A percentile compares a stretch with the other conserved stretches of the same genome.
These are phyloP conservation scores for Sebastiscus albofasciatus DNA, from an alignment of 2,797 vertebrate genomes.

Conservation along the genomic window DNA sequence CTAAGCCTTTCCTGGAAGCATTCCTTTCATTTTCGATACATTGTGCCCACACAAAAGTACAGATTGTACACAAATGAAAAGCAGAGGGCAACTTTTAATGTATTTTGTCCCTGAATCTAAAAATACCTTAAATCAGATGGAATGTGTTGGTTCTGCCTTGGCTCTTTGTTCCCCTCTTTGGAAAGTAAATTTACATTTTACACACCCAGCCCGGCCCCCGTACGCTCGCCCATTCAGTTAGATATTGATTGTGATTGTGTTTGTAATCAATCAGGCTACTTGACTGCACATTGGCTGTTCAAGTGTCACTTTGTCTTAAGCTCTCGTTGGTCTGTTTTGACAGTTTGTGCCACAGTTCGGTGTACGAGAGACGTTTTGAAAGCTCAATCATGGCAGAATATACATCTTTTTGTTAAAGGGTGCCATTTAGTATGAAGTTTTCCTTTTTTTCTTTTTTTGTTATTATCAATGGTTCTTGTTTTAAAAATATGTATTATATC, in stretches of 20 bases:
- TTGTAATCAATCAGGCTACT: constrained; percentile 54
- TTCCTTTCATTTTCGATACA: constrained; percentile 62
- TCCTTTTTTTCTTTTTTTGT: constrained; percentile 46
- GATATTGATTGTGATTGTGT: constrained; percentile 60
- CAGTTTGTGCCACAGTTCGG: constrained; percentile 28
- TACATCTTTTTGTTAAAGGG: constrained; percentile 43
- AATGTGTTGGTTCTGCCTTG: constrained; percentile 35
- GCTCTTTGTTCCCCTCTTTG: constrained; percentile 15
- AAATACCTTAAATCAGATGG: constrained; percentile 31
- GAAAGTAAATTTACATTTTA: constrained; percentile 48
- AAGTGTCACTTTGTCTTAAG: constrained; percentile 49
- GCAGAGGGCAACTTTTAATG: constrained; percentile 23
- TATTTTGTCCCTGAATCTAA: constrained; percentile 30
- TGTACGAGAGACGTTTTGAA: constrained; percentile 22
- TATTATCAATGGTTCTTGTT: constrained; percentile 68
- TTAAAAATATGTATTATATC: constrained; percentile 75
- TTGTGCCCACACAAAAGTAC: constrained; percentile 31
- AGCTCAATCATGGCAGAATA: constrained; percentile 33
- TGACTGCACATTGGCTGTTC: constrained; percentile 37
- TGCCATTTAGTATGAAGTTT: constrained; percentile 68
- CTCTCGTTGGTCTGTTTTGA: constrained; percentile 47
- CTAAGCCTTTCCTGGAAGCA: constrained; percentile 60
- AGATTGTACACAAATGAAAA: constrained; percentile 45
- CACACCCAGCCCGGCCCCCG: constrained; percentile 5
- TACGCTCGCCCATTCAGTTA: constrained; percentile 21